Evolutionary conservation across 2,888 invertebrate genomes (phyloP).

Genomic region (Lamellibrachia columna): DNA sequence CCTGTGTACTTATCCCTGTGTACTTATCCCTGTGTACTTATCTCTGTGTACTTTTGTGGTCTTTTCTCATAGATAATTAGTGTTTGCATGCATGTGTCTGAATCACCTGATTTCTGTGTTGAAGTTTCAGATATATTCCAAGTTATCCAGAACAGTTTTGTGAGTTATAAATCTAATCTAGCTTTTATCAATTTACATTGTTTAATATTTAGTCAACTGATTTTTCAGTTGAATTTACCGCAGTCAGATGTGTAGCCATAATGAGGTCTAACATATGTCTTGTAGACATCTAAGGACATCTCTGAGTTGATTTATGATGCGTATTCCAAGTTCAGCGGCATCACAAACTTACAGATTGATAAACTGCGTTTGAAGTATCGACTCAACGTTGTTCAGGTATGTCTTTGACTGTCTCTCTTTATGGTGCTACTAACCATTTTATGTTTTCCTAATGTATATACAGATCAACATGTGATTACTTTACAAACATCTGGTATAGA

Average conservation of each 20-base stretch:
- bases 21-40: too few species aligned
- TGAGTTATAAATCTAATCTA: too few species aligned
- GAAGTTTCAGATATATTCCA: too few species aligned
- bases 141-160: too few species aligned
- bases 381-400: constrained; percentile 83
- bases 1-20: too few species aligned
- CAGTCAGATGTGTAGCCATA: too few species aligned
- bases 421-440: background rate
- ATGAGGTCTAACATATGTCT: constrained; percentile 13
- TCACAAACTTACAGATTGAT: constrained; percentile 89
- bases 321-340: constrained; percentile 75
- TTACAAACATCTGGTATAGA: background rate
- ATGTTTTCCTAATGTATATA: background rate
- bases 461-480: background rate
- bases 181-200: background rate
- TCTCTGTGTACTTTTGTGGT: too few species aligned
- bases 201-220: background rate
- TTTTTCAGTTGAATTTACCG: background rate
- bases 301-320: constrained; percentile 77
- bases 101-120: too few species aligned
- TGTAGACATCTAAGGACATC: constrained; percentile 63
- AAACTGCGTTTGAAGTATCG: constrained; percentile 89
- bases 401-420: background rate
- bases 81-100: too few species aligned
- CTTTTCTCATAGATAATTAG: too few species aligned